Percentiles rank a stretch among this genome's conserved stretches.
Conservation (phyloP, 1,140 invertebrate genomes). For the Orchestia grillus region DNA sequence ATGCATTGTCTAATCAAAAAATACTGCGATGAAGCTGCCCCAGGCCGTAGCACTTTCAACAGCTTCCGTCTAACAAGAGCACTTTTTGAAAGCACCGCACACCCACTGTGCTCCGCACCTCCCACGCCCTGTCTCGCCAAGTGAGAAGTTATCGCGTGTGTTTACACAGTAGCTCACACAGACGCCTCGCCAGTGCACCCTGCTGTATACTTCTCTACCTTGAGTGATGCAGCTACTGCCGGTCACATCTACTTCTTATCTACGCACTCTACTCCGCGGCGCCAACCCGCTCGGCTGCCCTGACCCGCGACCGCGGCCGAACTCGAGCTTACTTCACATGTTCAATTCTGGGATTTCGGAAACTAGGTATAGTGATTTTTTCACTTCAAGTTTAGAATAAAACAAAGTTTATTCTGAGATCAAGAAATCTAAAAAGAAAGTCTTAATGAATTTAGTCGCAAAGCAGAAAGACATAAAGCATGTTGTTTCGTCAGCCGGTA, state of each 20-base stretch:
- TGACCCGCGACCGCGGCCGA: background rate
- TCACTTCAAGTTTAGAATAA: background rate
- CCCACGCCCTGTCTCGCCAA: background rate
- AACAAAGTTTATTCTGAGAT: background rate
- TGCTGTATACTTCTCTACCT: slow-evolving; percentile 30
- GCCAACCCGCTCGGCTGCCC: background rate
- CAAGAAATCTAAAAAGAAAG: background rate
- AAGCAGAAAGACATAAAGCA: no score
- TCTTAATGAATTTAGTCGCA: background rate
- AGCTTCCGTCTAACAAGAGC: background rate
- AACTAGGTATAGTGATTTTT: background rate
- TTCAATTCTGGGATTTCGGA: background rate
- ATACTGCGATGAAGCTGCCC: background rate
- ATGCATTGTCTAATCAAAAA: background rate
- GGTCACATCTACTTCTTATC: slow-evolving; percentile 36
- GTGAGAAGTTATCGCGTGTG: background rate
- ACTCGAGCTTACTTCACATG: no score
- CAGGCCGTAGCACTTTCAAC: background rate
- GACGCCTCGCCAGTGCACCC: background rate
- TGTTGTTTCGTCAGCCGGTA: no score
- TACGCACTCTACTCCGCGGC: background rate
- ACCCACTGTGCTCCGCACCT: background rate
- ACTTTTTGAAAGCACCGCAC: background rate
- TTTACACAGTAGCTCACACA: slow-evolving; percentile 35
- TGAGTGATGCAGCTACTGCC: slow-evolving; percentile 33